A percentile compares a stretch with the other conserved stretches of the same genome.
phyloP scores from a whole-genome alignment of 2,888 invertebrate genomes.

The Epinotia brunnichana region DNA sequence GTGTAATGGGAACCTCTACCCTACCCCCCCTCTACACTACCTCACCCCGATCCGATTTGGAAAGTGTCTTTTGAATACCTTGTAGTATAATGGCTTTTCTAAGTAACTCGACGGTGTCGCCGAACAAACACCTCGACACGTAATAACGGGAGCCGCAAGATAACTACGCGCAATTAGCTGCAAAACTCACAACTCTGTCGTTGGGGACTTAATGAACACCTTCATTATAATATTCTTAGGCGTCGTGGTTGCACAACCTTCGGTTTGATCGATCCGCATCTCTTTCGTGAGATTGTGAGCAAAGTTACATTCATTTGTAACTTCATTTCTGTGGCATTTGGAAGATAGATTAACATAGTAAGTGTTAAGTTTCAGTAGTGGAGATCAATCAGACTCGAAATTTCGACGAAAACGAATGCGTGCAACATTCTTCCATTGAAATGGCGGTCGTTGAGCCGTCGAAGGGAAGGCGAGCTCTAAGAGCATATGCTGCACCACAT shows the following conservation, averaged over 20 bases:
- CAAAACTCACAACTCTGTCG: neutral
- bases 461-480: no score
- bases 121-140: neutral
- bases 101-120: neutral
- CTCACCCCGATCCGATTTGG: no score
- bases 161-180: slow-evolving; percentile 11
- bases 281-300: neutral
- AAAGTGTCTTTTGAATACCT: no score
- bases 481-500: no score
- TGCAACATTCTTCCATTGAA: neutral
- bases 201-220: neutral
- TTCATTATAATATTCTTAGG: neutral
- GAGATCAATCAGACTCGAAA: neutral
- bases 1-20: no score
- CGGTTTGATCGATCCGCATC: neutral
- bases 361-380: neutral
- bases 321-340: neutral
- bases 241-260: neutral
- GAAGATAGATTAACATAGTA: neutral
- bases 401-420: neutral
- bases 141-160: neutral
- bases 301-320: neutral
- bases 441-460: no score
- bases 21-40: no score
- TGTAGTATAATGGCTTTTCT: no score